Conservation (phyloP, 2,797 vertebrate genomes). For the Sebastes oblongus region DNA sequence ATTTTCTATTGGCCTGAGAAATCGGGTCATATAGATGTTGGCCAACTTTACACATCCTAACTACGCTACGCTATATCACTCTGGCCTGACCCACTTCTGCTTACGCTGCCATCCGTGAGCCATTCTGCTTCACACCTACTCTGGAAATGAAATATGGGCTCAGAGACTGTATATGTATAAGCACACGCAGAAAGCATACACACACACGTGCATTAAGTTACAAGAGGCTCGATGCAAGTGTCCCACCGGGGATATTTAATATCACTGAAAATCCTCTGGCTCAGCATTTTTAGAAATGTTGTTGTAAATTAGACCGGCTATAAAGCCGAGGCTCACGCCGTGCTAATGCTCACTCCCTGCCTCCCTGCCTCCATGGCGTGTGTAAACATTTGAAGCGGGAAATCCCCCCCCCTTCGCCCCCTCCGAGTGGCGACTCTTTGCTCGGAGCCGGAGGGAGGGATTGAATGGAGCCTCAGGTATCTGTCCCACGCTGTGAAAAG, state of each 20-base stretch:
- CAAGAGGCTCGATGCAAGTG: conserved; percentile 37
- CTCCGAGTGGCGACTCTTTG: conserved; percentile 31
- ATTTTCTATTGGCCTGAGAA: conserved; percentile 52
- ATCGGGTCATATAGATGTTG: conserved; percentile 52
- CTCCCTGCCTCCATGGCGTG: conserved; percentile 4
- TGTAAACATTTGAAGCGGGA: conserved; percentile 67
- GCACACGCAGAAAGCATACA: conserved; percentile 5
- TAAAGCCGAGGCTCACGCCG: conserved; percentile 41
- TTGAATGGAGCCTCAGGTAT: conserved; percentile 46
- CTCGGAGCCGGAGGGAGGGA: conserved; percentile 36
- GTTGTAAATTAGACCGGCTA: conserved; percentile 63
- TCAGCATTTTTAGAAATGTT: conserved; percentile 65
- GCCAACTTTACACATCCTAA: conserved; percentile 42
- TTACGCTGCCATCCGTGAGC: conserved; percentile 34
- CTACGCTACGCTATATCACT: conserved; percentile 30
- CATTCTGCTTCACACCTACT: conserved; percentile 6
- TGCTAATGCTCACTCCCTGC: conserved; percentile 53
- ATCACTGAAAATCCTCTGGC: conserved; percentile 52
- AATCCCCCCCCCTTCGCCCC: conserved; percentile 9
- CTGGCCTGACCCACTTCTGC: conserved; percentile 62
- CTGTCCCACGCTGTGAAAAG: conserved; percentile 32
- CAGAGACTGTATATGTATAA: conserved; percentile 30
- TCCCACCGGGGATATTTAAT: conserved; percentile 67
- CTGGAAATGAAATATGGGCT: conserved; percentile 45
- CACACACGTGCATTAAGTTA: conserved; percentile 17